phyloP scores from a whole-genome alignment of 2,888 invertebrate species.

The Xylota segnis region DNA sequence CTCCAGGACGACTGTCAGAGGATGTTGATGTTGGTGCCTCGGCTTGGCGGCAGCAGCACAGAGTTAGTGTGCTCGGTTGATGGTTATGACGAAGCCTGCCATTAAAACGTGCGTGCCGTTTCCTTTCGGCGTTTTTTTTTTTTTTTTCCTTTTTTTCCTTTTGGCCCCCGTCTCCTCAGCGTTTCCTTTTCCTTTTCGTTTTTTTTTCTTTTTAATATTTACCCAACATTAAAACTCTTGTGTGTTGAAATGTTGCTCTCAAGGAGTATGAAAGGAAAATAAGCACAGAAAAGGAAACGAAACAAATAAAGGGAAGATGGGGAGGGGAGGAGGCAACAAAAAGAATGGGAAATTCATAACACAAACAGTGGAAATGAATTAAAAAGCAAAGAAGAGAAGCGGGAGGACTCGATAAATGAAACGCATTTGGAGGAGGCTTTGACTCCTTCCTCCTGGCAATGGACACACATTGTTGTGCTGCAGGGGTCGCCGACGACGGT shows the following conservation, averaged over 20 bases:
- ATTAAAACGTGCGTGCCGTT: constrained; percentile 75
- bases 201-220: constrained; percentile 50
- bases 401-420: constrained; percentile 27
- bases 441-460: neutral
- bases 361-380: constrained; percentile 55
- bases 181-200: constrained; percentile 17
- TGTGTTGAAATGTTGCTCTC: constrained; percentile 47
- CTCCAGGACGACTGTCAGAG: constrained; percentile 45
- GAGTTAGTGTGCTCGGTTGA: constrained; percentile 44
- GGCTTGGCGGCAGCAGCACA: constrained; percentile 26
- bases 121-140: constrained; percentile 69
- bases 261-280: neutral
- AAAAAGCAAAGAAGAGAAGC: constrained; percentile 6
- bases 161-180: neutral
- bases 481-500: neutral
- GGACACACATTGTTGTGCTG: constrained; percentile 6
- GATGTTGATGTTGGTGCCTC: constrained; percentile 54
- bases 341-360: constrained; percentile 40
- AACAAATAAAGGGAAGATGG: constrained; percentile 7
- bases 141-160: constrained; percentile 34
- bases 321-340: neutral
- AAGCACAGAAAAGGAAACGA: constrained; percentile 23
- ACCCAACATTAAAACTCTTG: constrained; percentile 61
- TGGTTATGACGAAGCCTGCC: constrained; percentile 71
- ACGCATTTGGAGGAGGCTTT: constrained; percentile 1